These are phyloP conservation scores for Junonia oenone DNA, from an alignment of 2,888 invertebrate genomes.

Conservation along the genomic window DNA sequence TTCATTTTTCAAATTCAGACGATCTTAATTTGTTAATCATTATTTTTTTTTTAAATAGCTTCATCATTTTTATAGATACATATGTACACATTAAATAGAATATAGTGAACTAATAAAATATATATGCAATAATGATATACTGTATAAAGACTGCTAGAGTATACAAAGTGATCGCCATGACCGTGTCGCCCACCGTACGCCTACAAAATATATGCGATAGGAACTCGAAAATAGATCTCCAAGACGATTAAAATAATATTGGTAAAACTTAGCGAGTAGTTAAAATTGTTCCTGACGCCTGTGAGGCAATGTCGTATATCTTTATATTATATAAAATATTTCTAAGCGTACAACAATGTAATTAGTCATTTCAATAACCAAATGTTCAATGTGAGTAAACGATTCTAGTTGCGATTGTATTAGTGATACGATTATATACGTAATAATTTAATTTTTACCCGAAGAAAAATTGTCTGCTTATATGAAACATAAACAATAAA, in stretches of 20 bases:
- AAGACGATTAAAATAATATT: slow-evolving; percentile 56
- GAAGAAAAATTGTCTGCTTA: slow-evolving; percentile 73
- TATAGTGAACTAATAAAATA: slow-evolving; percentile 7
- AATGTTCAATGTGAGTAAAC: slow-evolving; percentile 78
- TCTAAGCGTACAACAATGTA: slow-evolving; percentile 62
- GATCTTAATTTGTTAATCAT: too few species aligned
- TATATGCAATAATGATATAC: slow-evolving; percentile 24
- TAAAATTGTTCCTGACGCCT: slow-evolving; percentile 79
- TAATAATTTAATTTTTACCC: slow-evolving; percentile 78
- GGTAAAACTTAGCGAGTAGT: slow-evolving; percentile 74
- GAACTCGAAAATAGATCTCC: slow-evolving; percentile 60
- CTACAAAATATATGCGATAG: slow-evolving; percentile 66
- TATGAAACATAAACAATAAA: slow-evolving; percentile 72
- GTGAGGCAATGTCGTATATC: slow-evolving; percentile 74
- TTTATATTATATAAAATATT: slow-evolving; percentile 58
- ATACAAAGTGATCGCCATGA: slow-evolving; percentile 21
- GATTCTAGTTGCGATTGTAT: slow-evolving; percentile 77
- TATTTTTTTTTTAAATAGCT: background rate
- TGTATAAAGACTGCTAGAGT: slow-evolving; percentile 31
- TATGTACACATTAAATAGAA: slow-evolving; percentile 1
- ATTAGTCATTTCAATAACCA: slow-evolving; percentile 74
- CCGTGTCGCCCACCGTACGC: slow-evolving; percentile 22
- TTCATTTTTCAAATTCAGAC: too few species aligned
- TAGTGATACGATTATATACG: slow-evolving; percentile 79
- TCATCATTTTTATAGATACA: background rate